These are phyloP conservation scores for Genyomyrus donnyi DNA, from an alignment of 2,113 vertebrate genomes.

Conservation along the genomic window DNA sequence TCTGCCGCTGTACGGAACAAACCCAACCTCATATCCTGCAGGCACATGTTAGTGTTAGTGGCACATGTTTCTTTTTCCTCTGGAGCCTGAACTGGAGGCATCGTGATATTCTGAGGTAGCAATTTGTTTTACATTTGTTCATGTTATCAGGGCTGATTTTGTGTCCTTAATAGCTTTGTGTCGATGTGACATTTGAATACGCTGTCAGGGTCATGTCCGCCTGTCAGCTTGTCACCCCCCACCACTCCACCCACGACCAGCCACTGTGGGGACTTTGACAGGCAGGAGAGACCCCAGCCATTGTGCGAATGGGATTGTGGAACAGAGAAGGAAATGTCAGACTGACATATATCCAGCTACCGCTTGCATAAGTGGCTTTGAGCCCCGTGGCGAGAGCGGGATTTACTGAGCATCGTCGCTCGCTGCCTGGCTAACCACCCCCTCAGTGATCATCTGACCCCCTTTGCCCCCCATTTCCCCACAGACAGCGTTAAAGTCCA, in stretches of 20 bases:
- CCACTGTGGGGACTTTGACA: conserved; percentile 3
- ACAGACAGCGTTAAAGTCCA: background rate
- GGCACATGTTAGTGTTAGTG: background rate
- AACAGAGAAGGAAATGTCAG: background rate
- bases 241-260: background rate
- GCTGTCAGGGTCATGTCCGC: background rate
- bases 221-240: background rate
- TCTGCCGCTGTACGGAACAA: background rate
- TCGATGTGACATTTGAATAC: background rate
- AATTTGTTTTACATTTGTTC: background rate
- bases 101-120: background rate
- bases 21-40: background rate
- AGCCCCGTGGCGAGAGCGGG: background rate
- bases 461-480: background rate
- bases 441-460: background rate
- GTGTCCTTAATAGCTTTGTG: background rate
- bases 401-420: background rate
- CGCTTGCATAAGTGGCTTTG: background rate
- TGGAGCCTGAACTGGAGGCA: background rate
- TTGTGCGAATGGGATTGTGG: background rate
- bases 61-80: background rate
- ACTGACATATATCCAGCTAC: background rate
- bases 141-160: background rate
- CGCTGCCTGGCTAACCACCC: background rate
- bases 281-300: background rate